A percentile compares a stretch with the other conserved stretches of the same genome.
Conservation (phyloP, 2,888 invertebrate species). For the Gari tellinella region DNA sequence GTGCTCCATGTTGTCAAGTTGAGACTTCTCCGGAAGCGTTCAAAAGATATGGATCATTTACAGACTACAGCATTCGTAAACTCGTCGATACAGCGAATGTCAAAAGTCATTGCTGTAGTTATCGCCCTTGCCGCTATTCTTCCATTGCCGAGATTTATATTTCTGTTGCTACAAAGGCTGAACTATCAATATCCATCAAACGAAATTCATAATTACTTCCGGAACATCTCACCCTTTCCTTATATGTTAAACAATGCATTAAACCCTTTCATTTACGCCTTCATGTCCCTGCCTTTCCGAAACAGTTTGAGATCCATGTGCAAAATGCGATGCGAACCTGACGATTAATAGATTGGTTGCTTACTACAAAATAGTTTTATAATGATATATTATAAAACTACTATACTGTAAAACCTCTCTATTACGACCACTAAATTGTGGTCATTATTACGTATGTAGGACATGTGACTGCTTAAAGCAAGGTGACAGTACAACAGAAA, state of each 20-base stretch:
- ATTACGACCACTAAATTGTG: too few species aligned
- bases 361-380: too few species aligned
- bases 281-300: slow-evolving; percentile 13
- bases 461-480: too few species aligned
- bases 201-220: background rate
- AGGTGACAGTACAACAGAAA: too few species aligned
- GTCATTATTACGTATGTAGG: too few species aligned
- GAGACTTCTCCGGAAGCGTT: background rate
- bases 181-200: background rate
- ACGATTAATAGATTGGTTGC: too few species aligned
- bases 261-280: slow-evolving; percentile 21
- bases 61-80: too few species aligned
- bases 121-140: slow-evolving; percentile 4
- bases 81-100: slow-evolving; percentile 4
- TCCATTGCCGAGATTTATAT: slow-evolving; percentile 15
- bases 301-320: slow-evolving; percentile 7
- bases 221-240: background rate
- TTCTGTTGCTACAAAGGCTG: background rate
- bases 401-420: too few species aligned
- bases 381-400: too few species aligned
- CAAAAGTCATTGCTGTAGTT: slow-evolving; percentile 9
- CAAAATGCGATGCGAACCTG: background rate
- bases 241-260: slow-evolving; percentile 10
- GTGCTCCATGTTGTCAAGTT: slow-evolving; percentile 12
- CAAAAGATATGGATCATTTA: too few species aligned